A percentile compares a stretch with the other conserved stretches of the same genome.
Evolutionary conservation across 1,140 invertebrate genomes (phyloP).

Genomic region (Venustaconcha ellipsiformis): DNA sequence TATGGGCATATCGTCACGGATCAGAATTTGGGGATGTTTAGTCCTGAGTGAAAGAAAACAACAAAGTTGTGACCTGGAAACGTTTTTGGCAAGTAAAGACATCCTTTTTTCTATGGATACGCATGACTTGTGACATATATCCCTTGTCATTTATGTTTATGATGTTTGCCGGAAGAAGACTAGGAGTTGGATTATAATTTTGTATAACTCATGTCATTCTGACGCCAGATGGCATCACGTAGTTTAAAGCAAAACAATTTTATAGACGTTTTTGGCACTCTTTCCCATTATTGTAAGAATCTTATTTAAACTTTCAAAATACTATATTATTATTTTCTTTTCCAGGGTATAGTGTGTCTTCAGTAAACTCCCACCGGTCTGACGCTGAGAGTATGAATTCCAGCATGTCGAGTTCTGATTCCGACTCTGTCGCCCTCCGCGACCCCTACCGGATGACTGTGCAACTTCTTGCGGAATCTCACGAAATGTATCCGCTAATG

Average conservation of each 20-base stretch:
- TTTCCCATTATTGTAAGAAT: neutral
- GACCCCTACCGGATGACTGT: slow-evolving; percentile 41
- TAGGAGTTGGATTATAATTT: neutral
- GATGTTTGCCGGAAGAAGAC: too few relatives aligned
- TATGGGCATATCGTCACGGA: too few relatives aligned
- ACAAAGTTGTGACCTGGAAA: too few relatives aligned
- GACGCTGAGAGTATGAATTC: slow-evolving; percentile 37
- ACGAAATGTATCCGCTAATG: slow-evolving; percentile 43
- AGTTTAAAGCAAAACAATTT: neutral
- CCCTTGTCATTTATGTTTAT: too few relatives aligned
- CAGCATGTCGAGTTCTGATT: slow-evolving; percentile 41
- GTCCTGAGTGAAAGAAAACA: too few relatives aligned
- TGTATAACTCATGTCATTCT: neutral
- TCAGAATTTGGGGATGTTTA: too few relatives aligned
- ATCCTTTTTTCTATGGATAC: too few relatives aligned
- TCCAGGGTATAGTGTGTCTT: slow-evolving; percentile 45
- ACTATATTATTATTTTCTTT: slow-evolving; percentile 7
- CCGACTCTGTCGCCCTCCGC: slow-evolving; percentile 39
- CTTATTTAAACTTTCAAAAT: neutral
- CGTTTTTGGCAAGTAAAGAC: too few relatives aligned
- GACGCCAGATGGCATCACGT: neutral
- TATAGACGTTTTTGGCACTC: neutral
- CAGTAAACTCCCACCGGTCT: slow-evolving; percentile 37
- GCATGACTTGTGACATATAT: too few relatives aligned
- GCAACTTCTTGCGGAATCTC: slow-evolving; percentile 41